Evolutionary conservation across 2,797 vertebrate species (phyloP).

Genomic region (Sparidentex hasta): DNA sequence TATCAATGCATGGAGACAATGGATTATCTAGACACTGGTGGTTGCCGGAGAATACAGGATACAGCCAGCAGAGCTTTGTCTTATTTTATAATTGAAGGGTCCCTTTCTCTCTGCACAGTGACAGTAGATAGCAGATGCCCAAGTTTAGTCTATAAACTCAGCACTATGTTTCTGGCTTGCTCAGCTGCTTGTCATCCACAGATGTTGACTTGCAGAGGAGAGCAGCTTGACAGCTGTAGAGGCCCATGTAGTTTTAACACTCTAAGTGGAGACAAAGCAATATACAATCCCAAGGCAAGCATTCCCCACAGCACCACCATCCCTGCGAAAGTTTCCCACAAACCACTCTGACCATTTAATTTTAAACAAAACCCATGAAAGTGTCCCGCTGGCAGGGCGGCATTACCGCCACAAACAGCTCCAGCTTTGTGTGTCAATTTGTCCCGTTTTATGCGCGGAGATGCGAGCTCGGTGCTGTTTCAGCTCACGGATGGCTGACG

Average conservation of each 20-base stretch:
- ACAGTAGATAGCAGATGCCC: conserved; percentile 45
- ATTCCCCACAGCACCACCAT: conserved; percentile 41
- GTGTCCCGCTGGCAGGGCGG: conserved; percentile 49
- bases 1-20: not conserved
- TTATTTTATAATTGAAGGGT: conserved; percentile 27
- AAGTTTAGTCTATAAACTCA: conserved; percentile 53
- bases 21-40: conserved; percentile 10
- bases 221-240: conserved; percentile 68
- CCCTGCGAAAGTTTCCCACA: conserved; percentile 54
- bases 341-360: conserved; percentile 62
- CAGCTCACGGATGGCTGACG: conserved; percentile 72
- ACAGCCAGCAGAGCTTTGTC: conserved; percentile 4
- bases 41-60: conserved; percentile 9
- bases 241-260: conserved; percentile 62
- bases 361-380: conserved; percentile 56
- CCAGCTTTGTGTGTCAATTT: conserved; percentile 68
- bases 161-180: conserved; percentile 56
- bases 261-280: conserved; percentile 65
- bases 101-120: conserved; percentile 9
- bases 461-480: conserved; percentile 41
- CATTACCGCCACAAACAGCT: conserved; percentile 59
- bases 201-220: conserved; percentile 64
- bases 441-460: conserved; percentile 49
- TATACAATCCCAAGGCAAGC: conserved; percentile 52
- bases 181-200: conserved; percentile 67